Conservation (phyloP, 2,797 vertebrate genomes). For the Masticophis lateralis region DNA sequence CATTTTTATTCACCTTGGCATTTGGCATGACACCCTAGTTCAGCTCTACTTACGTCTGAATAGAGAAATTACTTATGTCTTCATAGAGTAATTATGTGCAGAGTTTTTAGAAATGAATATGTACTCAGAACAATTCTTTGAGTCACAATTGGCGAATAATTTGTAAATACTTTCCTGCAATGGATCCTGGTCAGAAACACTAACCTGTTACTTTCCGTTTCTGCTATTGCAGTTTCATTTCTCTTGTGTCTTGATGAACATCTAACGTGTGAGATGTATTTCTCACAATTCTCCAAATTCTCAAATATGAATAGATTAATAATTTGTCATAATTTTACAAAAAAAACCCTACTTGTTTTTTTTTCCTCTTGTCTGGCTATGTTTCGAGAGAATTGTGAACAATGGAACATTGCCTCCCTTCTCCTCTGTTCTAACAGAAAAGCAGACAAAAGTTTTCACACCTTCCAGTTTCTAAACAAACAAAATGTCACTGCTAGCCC, state of each 20-base stretch:
- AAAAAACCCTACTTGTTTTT: background rate
- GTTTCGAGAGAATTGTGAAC: background rate
- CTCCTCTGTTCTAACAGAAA: background rate
- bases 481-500: background rate
- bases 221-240: background rate
- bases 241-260: background rate
- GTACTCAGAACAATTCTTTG: background rate
- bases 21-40: background rate
- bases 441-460: background rate
- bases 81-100: background rate
- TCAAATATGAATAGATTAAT: background rate
- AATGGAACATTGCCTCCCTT: background rate
- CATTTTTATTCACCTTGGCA: background rate
- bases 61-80: background rate
- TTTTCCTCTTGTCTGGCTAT: background rate
- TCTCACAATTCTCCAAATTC: background rate
- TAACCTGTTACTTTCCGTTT: background rate
- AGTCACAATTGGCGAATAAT: background rate
- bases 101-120: background rate
- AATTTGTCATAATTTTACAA: background rate
- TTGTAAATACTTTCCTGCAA: background rate
- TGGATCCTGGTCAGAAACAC: background rate
- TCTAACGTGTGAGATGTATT: background rate
- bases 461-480: background rate
- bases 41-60: background rate